These are phyloP conservation scores for Ochotona curzoniae DNA, from an alignment of 2,113 vertebrate genomes.

Conservation along the genomic window DNA sequence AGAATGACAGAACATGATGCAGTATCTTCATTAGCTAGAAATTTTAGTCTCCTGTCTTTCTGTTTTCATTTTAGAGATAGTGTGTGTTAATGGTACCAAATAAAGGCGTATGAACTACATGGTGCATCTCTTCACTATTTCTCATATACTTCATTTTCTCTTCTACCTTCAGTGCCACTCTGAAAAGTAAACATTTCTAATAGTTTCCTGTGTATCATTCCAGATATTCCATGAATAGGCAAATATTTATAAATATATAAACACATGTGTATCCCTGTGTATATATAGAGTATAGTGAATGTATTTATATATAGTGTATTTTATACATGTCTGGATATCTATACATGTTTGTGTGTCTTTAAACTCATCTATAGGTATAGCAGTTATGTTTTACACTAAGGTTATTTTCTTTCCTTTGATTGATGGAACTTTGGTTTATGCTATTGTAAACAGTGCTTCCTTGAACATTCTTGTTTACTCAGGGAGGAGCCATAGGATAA, in stretches of 20 bases:
- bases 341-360: neutral
- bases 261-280: slow-evolving; percentile 1
- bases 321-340: neutral
- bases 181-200: slow-evolving; percentile 48
- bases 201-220: slow-evolving; percentile 62
- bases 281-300: neutral
- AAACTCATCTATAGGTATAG: neutral
- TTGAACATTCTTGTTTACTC: slow-evolving; percentile 13
- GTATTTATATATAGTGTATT: neutral
- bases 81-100: neutral
- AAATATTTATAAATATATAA: slow-evolving; percentile 62
- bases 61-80: slow-evolving; percentile 42
- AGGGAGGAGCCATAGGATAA: slow-evolving; percentile 4
- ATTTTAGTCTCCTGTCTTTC: neutral
- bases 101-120: slow-evolving; percentile 13
- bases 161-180: neutral
- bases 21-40: neutral
- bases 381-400: neutral
- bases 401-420: neutral
- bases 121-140: slow-evolving; percentile 15
- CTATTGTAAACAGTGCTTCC: neutral
- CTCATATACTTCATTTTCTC: neutral
- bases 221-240: slow-evolving; percentile 6
- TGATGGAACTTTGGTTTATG: slow-evolving; percentile 36
- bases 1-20: neutral